Evolutionary conservation across 2,888 invertebrate species (phyloP), one percentile per base, ranked within the genome.

Genomic region (Laspeyria flexula): DNA sequence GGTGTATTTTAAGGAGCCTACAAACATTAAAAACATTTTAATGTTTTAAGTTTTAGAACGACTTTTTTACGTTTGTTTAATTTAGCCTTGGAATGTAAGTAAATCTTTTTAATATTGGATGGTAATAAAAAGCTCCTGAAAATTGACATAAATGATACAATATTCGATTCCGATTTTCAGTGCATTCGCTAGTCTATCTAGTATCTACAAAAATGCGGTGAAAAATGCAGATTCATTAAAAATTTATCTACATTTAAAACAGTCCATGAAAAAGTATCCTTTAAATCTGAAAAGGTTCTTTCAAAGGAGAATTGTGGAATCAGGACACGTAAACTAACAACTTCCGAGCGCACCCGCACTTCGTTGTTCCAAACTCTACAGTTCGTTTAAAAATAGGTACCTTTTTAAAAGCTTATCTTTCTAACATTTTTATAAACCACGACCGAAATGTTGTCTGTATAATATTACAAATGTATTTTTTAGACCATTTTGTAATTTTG

Each of bases 251-350:
- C 21, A 21, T 21, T 21, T 21, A 25, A 25, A 7, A 25, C 25
- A 6, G 9, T 25, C 7, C 5, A 7, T 1, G 25, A 4, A 25
- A 25, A 25, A 25, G 5, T 25, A 21, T 21, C 21, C 37, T 37
- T 10, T 1, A 21, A 57, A 62, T 29, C 52, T 45, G 40, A 18
- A 33, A 42, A 27, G 39, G 37, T 49, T 35, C 37, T 30, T 34
- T 11, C 35, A 35, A 44, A 31, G 5, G 3, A 18, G 35, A 46
- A 35, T 47, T 39, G 12, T n/a, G 41, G 30, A 49, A 38, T 27
- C 65, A 59, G 61, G 48, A 52, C 43, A 30, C 55, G 18, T 42
- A 65, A 65, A 62, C 44, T 30, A 44, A 35, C 47, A 34, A 38
- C 55, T 65, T 65, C 61, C 50, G 43, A 18, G 33, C 25, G 42